phyloP scores from a whole-genome alignment of 1,140 invertebrate genomes.

The Oedothorax gibbosus region DNA sequence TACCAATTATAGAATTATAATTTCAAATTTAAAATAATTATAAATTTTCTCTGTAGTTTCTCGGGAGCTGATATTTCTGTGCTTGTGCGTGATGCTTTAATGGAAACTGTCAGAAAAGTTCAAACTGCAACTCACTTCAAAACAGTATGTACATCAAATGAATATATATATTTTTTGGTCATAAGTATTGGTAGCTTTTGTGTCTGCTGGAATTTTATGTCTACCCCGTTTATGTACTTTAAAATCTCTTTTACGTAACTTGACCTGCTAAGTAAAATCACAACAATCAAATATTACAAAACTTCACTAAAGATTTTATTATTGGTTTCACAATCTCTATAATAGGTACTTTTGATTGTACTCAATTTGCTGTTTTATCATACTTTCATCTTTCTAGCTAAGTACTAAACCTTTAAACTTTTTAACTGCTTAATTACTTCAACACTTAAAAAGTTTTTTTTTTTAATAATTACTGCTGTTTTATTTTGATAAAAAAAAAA shows the following conservation, averaged over 20 bases:
- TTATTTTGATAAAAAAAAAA: not conserved
- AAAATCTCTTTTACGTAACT: not conserved
- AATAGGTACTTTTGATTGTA: not conserved
- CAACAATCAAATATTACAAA: not conserved
- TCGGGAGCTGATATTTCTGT: conserved; percentile 99
- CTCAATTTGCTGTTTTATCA: not conserved
- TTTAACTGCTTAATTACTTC: not conserved
- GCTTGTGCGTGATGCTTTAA: conserved; percentile 96
- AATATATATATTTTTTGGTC: too few species aligned
- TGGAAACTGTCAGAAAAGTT: conserved; percentile 98
- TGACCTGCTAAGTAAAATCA: too few species aligned
- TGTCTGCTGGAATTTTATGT: too few species aligned
- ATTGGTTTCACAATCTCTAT: too few species aligned
- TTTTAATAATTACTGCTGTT: not conserved
- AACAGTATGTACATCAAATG: conserved; percentile 66
- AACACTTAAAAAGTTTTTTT: not conserved
- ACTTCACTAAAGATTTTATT: too few species aligned
- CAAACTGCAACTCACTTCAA: conserved; percentile 98
- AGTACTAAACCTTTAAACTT: too few species aligned
- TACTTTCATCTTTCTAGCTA: too few species aligned
- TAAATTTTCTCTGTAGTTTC: conserved; percentile 60
- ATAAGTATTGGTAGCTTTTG: too few species aligned
- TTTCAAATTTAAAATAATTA: not conserved
- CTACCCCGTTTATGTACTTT: too few species aligned
- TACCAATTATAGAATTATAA: not conserved